These are phyloP conservation scores for Muscicapa adusta DNA, from an alignment of 2,113 vertebrate genomes.

Conservation along the genomic window DNA sequence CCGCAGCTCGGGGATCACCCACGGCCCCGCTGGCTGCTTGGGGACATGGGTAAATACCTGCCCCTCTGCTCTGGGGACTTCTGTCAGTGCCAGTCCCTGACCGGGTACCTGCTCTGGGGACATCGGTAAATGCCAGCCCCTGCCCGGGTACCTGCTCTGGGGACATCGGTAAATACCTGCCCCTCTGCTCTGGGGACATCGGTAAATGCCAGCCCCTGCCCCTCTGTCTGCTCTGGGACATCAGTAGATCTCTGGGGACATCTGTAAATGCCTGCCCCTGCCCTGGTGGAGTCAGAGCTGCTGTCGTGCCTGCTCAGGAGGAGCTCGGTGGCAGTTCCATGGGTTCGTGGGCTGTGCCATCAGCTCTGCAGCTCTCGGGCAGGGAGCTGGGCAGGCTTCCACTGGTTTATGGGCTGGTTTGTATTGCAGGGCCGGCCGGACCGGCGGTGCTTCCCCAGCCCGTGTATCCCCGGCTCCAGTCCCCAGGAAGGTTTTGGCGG, in stretches of 20 bases:
- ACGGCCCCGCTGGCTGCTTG: neutral
- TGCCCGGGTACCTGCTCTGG: neutral
- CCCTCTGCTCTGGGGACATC: neutral
- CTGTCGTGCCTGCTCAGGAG: fast-evolving
- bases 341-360: neutral
- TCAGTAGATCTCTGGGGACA: no score
- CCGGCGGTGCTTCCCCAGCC: fast-evolving
- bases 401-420: neutral
- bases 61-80: neutral
- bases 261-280: neutral
- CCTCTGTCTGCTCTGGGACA: no score
- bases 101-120: no score
- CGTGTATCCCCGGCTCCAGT: fast-evolving
- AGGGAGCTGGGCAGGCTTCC: neutral
- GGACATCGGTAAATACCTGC: neutral
- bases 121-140: neutral
- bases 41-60: neutral
- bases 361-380: neutral
- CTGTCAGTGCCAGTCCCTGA: no score
- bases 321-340: neutral
- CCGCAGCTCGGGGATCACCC: neutral
- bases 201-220: neutral
- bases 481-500: neutral
- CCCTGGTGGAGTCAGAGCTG: fast-evolving
- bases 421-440: fast-evolving